Evolutionary conservation across 2,888 invertebrate species (phyloP), one percentile per base, ranked within the genome.

Genomic region (Pantelozetes paolii): DNA sequence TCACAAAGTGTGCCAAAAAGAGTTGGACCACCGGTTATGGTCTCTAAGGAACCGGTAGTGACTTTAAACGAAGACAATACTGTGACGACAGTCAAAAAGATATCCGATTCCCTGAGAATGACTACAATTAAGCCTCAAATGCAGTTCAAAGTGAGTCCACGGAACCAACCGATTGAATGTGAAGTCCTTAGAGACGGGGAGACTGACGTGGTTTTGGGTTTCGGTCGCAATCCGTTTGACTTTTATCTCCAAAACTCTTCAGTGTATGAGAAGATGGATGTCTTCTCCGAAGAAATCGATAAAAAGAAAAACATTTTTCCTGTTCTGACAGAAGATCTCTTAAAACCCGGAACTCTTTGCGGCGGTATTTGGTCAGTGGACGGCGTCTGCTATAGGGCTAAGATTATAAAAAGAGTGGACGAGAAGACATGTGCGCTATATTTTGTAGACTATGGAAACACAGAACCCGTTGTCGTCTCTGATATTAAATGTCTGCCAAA

Each of bases 231-330:
- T 32, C 62, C 62, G 20, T 62, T 36, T 32, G 62, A 62, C 62
- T 62, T 62, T n/a, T 32, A 62, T 62, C 28, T 62, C n/a, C 62
- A 62, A 32, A 62, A 62, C n/a, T 11, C 32, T 9, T 62, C 62
- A 11, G 23, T 13, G 1, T n/a, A 54, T 6, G 54, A 54, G 11
- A 1, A 6, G 1, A 62, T 62, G 32, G 15, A 13, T 62, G 20
- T 36, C 30, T 32, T 62, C 30, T 30, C 62, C 8, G n/a, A 32
- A 5, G 18, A n/a, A 13, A 32, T 62, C 20, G 11, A 32, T 18
- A 32, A 62, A 62, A 62, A 62, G 20, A 32, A 23, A 32, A 32
- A 62, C 18, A 32, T 32, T 1, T 62, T 62, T 32, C 62, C 62
- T 1, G 5, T 18, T 6, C 5, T 62, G 62, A 8, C 62, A 1